Evolutionary conservation across 2,888 invertebrate species (phyloP).

Genomic region (Schizaphis graminum): DNA sequence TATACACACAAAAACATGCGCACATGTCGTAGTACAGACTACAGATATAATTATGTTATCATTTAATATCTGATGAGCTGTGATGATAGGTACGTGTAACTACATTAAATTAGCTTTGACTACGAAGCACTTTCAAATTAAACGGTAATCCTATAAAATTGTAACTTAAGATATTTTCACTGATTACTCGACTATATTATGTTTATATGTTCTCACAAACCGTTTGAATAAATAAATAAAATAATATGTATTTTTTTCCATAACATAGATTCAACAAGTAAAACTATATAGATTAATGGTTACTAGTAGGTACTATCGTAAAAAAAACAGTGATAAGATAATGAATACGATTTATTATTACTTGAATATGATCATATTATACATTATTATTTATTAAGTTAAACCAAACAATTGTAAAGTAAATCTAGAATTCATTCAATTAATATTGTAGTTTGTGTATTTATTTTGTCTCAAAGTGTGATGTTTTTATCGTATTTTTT

Average conservation of each 20-base stretch:
- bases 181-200: no score
- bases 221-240: background rate
- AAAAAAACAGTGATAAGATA: background rate
- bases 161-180: no score
- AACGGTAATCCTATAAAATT: no score
- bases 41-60: no score
- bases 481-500: background rate
- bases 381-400: background rate
- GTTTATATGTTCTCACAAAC: no score
- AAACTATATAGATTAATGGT: background rate
- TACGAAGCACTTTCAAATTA: no score
- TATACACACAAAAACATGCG: background rate
- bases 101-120: background rate
- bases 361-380: background rate
- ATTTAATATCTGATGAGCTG: background rate
- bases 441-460: background rate
- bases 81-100: background rate
- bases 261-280: background rate
- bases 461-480: background rate
- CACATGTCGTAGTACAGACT: background rate
- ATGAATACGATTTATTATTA: background rate
- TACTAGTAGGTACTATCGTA: background rate
- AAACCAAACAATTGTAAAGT: background rate
- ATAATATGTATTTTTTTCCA: background rate
- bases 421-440: background rate